Evolutionary conservation across 1,140 invertebrate genomes (phyloP), one percentile per base, ranked within the genome.

Genomic region (Magallana ariakensis): DNA sequence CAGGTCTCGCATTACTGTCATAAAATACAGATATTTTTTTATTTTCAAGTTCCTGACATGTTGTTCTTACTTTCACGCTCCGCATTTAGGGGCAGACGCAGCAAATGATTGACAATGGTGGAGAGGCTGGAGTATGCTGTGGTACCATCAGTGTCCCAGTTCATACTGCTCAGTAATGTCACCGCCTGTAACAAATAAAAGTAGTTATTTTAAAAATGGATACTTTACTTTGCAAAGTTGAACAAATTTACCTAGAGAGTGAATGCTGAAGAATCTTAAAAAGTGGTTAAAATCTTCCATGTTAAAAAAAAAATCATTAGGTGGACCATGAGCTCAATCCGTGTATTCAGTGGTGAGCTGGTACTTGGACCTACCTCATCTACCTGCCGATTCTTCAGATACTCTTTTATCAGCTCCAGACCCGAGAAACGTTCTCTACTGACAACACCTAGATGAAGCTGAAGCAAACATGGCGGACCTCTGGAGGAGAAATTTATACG

Each of bases 81-180:
- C 70, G 96, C 95, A 70, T 96, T 96, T 13, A 97, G 94, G 13
- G 96, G 96, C 75, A 96, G 94, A 80, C 96, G 95, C 81, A 97
- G 95, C 19, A 97, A 95, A 95, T 97, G 95, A 93, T 96, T 97
- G 11, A 96, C 95, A 88, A 97, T 97, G 90, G 96, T 95, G 88
- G 97, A 96, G 11, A 97, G 94, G 58, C 96, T 96, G 55, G 96
- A 95, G 90, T 97, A 96, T 91, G 96, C 97, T 56, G 95, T 94
- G 86, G 95, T 94, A 4, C 97, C 96, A 91, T 97, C 96, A 9
- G 95, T 96, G 90, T 97, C 96, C 97, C 97, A 97, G 93, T 96
- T 96, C 90, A 97, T 94, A 16, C 95, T 95, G 13, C 96, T 92
- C 22, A 97, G 93, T 26, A 97, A 93, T 89, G 96, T 96, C 11